Evolutionary conservation across 2,888 invertebrate species (phyloP).

Genomic region (Polydrusus pterygomalis): DNA sequence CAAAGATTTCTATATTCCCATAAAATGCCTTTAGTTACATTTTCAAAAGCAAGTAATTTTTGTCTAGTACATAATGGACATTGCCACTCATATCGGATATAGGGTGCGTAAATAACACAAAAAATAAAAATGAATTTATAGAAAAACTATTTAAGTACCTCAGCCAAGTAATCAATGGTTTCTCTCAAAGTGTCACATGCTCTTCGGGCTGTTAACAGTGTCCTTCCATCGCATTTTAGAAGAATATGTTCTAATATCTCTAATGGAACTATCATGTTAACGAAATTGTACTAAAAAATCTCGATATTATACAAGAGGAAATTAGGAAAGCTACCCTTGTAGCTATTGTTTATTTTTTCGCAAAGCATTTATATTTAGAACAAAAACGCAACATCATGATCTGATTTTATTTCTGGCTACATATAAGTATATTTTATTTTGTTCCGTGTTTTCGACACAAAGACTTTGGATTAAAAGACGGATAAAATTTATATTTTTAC

Average conservation of each 20-base stretch:
- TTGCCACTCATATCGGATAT: too few species aligned
- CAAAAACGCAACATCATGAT: slow-evolving; percentile 50
- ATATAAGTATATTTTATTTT: slow-evolving; percentile 47
- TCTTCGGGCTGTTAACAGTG: slow-evolving; percentile 65
- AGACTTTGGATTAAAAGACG: slow-evolving; percentile 28
- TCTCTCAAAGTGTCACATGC: slow-evolving; percentile 63
- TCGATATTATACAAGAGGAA: slow-evolving; percentile 9
- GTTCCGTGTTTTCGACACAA: slow-evolving; percentile 50
- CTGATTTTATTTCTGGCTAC: slow-evolving; percentile 44
- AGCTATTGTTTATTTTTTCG: slow-evolving; percentile 36
- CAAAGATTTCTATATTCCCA: too few species aligned
- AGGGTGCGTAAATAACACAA: too few species aligned
- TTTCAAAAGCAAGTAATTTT: not conserved
- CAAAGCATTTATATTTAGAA: slow-evolving; percentile 51
- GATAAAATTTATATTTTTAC: slow-evolving; percentile 46
- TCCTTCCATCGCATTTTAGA: slow-evolving; percentile 68
- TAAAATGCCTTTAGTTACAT: too few species aligned
- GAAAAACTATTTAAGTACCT: slow-evolving; percentile 61
- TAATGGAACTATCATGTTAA: slow-evolving; percentile 65
- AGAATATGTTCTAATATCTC: slow-evolving; percentile 69
- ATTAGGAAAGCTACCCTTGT: slow-evolving; percentile 24
- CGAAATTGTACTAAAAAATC: slow-evolving; percentile 8
- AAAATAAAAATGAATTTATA: too few species aligned
- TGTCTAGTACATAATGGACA: not conserved
- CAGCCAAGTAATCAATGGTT: slow-evolving; percentile 66